Base-by-base conservation (phyloP, 1,140 invertebrate species). In the Nomia melanderi region DNA sequence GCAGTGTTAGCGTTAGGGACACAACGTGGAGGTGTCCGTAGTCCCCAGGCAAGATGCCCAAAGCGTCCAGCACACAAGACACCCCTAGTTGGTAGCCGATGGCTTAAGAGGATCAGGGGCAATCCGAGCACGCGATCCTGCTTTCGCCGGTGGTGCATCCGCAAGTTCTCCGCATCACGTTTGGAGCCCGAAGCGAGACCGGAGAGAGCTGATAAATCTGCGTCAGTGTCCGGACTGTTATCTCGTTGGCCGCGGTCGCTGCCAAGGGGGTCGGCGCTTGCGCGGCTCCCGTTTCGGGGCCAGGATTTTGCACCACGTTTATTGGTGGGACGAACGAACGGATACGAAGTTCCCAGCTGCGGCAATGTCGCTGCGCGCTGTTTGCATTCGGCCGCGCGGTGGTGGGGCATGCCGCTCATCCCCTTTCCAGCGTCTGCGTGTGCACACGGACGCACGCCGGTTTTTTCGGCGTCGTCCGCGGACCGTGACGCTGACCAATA, bases 361-460 rank as follows among this genome's bases (percentile, higher is more conserved):
- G 77, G 78, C 79, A 78, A 72, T 84, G 82, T 87, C 79, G 84
- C 78, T 86, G 80, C 82, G 84, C 79, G 78, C 25, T 82, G 81
- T 81, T 83, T 78, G 62, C 67, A 67, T 60, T 73, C 57, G 74
- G 47, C 25, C 63, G 59, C 11, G 7, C n/a, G 33, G 71, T 39
- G 23, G 71, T 80, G 71, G 74, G 77, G 60, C 25, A 23, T 56
- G 66, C 66, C 78, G 31, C 14, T 23, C n/a, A 25, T 2, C 41
- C 8, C 2, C 25, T 20, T 4, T 31, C 41, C 17, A 39, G 7
- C 36, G 39, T 59, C 17, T 33, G 23, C 17, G 36, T 65, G 23
- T 65, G 23, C 25, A 57, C 39, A 53, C 33, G 2, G 17, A 17
- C 33, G n/a, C n/a, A n/a, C n/a, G 20, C n/a, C 29, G n/a, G 14